Conservation (phyloP, 2,888 invertebrate species). For the Tethea ocularis region DNA sequence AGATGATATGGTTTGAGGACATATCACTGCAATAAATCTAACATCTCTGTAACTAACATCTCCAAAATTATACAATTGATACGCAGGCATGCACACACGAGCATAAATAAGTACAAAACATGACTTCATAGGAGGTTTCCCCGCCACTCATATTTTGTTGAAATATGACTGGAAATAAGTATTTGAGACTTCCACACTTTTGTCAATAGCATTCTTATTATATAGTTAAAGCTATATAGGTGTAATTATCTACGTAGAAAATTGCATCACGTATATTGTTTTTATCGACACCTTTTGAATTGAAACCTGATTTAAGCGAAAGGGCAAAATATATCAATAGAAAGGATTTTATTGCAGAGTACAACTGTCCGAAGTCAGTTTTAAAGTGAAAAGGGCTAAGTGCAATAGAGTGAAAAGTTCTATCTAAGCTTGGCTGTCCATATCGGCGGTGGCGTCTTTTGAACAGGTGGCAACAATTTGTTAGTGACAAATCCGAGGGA, state of each 20-base stretch:
- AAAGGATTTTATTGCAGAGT: slow-evolving; percentile 16
- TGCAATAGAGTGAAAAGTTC: slow-evolving; percentile 43
- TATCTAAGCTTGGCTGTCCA: slow-evolving; percentile 28
- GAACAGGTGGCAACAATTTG: slow-evolving; percentile 44
- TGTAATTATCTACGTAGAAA: not conserved
- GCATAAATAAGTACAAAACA: not conserved
- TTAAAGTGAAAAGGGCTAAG: slow-evolving; percentile 35
- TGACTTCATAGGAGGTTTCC: slow-evolving; percentile 36
- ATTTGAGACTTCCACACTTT: slow-evolving; percentile 38
- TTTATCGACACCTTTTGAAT: not conserved
- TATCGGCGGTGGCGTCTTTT: slow-evolving; percentile 20
- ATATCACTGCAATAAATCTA: no score
- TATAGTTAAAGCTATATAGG: no score
- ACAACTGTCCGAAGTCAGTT: slow-evolving; percentile 33
- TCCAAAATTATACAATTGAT: no score
- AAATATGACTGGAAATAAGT: slow-evolving; percentile 43
- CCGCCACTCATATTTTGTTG: slow-evolving; percentile 51
- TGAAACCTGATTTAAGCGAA: not conserved
- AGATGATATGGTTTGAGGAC: no score
- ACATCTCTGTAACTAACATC: no score
- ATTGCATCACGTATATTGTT: no score
- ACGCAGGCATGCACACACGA: not conserved
- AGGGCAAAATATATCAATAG: not conserved
- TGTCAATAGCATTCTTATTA: slow-evolving; percentile 14
- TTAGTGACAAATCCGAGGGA: slow-evolving; percentile 18